phyloP scores from a whole-genome alignment of 2,888 invertebrate species.

The Amaurobius ferox region DNA sequence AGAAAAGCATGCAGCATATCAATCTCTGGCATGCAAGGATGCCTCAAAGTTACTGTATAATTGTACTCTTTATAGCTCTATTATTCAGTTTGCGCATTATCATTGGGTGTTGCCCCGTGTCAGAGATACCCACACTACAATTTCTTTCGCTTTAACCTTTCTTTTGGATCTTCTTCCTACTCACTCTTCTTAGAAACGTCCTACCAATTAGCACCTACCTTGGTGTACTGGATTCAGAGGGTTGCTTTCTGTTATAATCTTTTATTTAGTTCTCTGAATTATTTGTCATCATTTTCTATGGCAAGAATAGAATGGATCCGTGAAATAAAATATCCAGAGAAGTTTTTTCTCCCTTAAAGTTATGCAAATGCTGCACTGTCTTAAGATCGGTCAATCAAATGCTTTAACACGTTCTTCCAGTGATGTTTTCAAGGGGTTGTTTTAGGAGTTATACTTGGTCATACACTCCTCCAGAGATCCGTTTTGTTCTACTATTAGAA shows the following conservation, averaged over 20 bases:
- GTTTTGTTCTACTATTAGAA: too few species aligned
- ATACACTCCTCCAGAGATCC: too few species aligned
- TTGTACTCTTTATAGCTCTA: neutral
- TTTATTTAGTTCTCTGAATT: neutral
- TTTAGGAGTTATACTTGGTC: too few species aligned
- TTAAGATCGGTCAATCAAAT: too few species aligned
- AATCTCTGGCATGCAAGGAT: neutral
- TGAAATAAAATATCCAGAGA: too few species aligned
- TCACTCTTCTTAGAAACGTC: neutral
- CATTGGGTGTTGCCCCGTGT: constrained; percentile 5
- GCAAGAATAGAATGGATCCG: too few species aligned
- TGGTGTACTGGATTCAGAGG: neutral
- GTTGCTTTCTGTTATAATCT: neutral
- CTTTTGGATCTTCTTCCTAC: neutral
- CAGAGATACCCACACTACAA: neutral
- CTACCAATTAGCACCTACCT: constrained; percentile 1
- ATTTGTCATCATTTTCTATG: neutral
- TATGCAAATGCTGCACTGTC: too few species aligned
- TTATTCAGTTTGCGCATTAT: constrained; percentile 9
- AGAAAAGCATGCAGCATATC: neutral
- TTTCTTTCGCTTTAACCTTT: neutral
- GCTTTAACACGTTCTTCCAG: too few species aligned
- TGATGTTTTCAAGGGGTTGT: too few species aligned
- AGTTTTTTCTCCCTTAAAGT: too few species aligned
- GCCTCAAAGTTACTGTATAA: neutral